Base-by-base conservation (phyloP, 1,140 invertebrate genomes). In the Plodia interpunctella region DNA sequence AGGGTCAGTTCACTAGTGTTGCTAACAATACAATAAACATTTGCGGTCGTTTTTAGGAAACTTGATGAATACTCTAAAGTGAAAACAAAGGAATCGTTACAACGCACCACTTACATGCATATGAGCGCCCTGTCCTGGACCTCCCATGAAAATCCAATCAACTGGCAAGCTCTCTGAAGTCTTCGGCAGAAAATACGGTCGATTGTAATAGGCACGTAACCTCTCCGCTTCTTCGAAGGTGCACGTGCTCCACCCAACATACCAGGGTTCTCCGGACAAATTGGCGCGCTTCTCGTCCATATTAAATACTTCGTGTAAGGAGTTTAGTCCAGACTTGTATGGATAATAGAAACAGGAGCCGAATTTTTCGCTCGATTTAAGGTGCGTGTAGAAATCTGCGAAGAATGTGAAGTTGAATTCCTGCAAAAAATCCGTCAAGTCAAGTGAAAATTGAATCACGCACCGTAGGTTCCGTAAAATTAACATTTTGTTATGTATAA, bases 71-170 rank as follows among this genome's bases (percentile, higher is more conserved):
- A n/a, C n/a, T n/a, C n/a, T n/a, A n/a, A n/a, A n/a, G n/a, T n/a
- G n/a, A 53, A 5, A 28, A 21, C 25, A 51, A 51, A 20, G 19
- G 18, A 25, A 6, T 25, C 11, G 28, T 20, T 32, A n/a, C n/a
- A n/a, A n/a, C n/a, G n/a, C n/a, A n/a, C n/a, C n/a, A 92, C 94
- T 92, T 88, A 98, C 96, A 85, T 99, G 97, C 94, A 98, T 95
- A 68, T 97, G 95, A 0, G 97, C 97, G 0, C 98, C 98, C 78
- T 97, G 93, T 35, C 97, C 97, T 0, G 95, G 94, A 30, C 95
- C 97, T 0, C 98, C 98, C 94, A 99, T 98, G 76, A 99, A 99
- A 66, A 99, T 96, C 97, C 97, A 99, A 88, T 98, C 97, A 0
- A 95, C 93, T 55, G 94, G 94, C 72, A 96, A 96, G 64, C 94